Evolutionary conservation across 1,140 invertebrate species (phyloP).

Genomic region (Dendroctonus valens): DNA sequence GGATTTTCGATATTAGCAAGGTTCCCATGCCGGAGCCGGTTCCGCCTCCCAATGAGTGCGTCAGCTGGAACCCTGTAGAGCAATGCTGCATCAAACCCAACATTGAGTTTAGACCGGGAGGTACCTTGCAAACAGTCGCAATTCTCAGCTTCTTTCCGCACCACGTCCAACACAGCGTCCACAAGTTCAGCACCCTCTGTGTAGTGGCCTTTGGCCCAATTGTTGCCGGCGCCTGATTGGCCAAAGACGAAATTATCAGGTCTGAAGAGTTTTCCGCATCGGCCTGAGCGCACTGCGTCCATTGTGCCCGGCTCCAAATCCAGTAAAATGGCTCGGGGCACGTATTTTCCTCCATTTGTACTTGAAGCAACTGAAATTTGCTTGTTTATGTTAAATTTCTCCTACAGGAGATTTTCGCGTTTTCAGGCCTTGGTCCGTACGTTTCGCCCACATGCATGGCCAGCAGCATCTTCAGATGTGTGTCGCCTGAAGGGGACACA

Average conservation of each 20-base stretch:
- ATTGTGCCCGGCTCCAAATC: conserved; percentile 94
- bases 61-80: conserved; percentile 70
- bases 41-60: conserved; percentile 80
- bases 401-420: too few species aligned
- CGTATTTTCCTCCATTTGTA: conserved; percentile 71
- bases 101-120: neutral
- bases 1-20: conserved; percentile 79
- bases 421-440: too few species aligned
- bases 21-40: conserved; percentile 91
- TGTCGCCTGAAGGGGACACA: neutral
- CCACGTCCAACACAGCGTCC: conserved; percentile 76
- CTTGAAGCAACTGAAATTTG: conserved; percentile 17
- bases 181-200: conserved; percentile 77
- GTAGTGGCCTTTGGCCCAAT: conserved; percentile 92
- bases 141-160: conserved; percentile 73
- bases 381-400: too few species aligned
- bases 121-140: conserved; percentile 68
- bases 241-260: conserved; percentile 88
- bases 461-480: too few species aligned
- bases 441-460: too few species aligned
- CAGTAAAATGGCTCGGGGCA: conserved; percentile 85
- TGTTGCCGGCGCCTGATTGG: conserved; percentile 75
- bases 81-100: conserved; percentile 3
- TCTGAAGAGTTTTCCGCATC: conserved; percentile 80
- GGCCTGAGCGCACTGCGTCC: conserved; percentile 87